Conservation (phyloP, 1,140 invertebrate species). For the Oreohelix idahoensis region DNA sequence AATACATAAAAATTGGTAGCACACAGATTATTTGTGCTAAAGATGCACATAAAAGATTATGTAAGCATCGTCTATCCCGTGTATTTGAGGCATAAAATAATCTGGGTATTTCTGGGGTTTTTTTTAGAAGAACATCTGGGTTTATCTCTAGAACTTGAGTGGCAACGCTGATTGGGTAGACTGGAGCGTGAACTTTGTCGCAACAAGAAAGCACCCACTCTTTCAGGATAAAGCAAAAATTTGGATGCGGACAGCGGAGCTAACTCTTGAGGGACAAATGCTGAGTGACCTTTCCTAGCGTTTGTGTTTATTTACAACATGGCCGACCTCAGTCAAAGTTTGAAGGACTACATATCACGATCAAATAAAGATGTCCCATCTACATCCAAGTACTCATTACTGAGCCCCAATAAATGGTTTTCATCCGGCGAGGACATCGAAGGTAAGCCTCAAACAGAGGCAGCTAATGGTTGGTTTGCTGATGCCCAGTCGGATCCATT, state of each 20-base stretch:
- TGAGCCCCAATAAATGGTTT: slow-evolving; percentile 53
- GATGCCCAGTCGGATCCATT: slow-evolving; percentile 66
- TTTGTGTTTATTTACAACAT: slow-evolving; percentile 47
- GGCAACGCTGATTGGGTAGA: too few species aligned
- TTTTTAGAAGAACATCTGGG: too few species aligned
- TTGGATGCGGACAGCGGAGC: background rate
- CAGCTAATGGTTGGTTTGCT: slow-evolving; percentile 67
- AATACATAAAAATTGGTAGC: too few species aligned
- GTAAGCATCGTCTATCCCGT: too few species aligned
- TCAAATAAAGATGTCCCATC: slow-evolving; percentile 36
- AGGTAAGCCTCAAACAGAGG: slow-evolving; percentile 50
- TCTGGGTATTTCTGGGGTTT: too few species aligned
- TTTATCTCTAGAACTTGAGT: too few species aligned
- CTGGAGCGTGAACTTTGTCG: too few species aligned
- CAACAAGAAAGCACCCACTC: too few species aligned
- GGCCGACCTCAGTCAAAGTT: slow-evolving; percentile 55
- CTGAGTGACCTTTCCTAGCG: too few species aligned
- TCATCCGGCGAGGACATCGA: slow-evolving; percentile 46
- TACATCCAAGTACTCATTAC: slow-evolving; percentile 33
- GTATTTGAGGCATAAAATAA: too few species aligned
- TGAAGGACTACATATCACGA: slow-evolving; percentile 60
- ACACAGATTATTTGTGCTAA: too few species aligned
- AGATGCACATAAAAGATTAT: too few species aligned
- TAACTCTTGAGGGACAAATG: background rate
- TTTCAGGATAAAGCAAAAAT: background rate